Base-by-base conservation (phyloP, 92 coral and sea anemone species). In the Porites evermanni region DNA sequence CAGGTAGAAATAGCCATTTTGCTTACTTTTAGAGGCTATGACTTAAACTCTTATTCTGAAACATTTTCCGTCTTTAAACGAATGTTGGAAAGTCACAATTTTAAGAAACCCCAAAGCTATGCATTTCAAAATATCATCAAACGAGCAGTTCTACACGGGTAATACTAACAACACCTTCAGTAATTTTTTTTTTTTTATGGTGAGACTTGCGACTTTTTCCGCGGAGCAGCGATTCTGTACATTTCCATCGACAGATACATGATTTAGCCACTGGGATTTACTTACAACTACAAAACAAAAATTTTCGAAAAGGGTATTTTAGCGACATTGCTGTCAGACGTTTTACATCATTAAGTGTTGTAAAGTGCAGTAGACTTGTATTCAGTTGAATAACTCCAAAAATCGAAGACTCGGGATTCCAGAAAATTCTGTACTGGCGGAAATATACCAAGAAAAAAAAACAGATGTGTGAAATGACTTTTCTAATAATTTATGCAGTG, bases 401-500 rank as follows among this genome's bases (percentile, higher is more conserved):
- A 72, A 26, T 79, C 14, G 3, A 53, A 67, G n/a, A 51, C 54
- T 26, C 74, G 23, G 8, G 69, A 47, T 12, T 12, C 72, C 47
- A 65, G 23, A 20, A 52, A 70, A 71, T 20, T 38, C 66, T 60
- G 53, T 16, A 29, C 58, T 70, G 58, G 61, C 61, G 12, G 53
- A 58, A 38, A 58, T 59, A 29, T 38, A 4, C 6, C 47, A 38
- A 4, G 67, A 19, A 70, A 56, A 72, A 16, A 19, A 81, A 71
- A 47, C 59, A 81, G 78, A 59, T 71, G 86, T 21, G 44, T 12
- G 14, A 58, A n/a, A 29, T 61, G 68, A 81, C 60, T 52, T 81
- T 58, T 18, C 69, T 69, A 58, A 81, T 81, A 51, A 81, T 70
- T 32, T 68, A 81, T 68, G 86, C 86, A 58, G 21, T 70, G 78